Base-by-base conservation (phyloP, 2,888 invertebrate genomes). In the Tetanocera ferruginea region DNA sequence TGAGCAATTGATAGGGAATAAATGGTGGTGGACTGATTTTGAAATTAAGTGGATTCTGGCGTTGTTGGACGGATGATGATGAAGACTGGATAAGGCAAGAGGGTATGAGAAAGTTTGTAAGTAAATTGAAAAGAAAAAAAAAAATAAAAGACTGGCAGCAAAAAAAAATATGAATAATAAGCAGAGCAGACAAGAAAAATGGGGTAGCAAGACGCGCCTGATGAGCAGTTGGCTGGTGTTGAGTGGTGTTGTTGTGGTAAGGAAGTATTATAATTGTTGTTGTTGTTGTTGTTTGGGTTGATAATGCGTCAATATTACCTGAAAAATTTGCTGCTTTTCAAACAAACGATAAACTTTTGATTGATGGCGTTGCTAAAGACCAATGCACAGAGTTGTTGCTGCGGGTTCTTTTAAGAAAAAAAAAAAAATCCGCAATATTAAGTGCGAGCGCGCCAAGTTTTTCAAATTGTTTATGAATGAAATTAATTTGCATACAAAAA, bases 1-100 rank as follows among this genome's bases (percentile, higher is more conserved):
- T 82, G 79, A 80, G 79, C 80, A 77, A 82, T 82, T 81, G 79
- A 80, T 83, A 79, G 79, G 77, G 43, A 67, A 17, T 43, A 19
- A 34, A 34, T n/a, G n/a, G 34, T 37, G 67, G 37, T 67, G 67
- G 67, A 37, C 67, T 67, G 67, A 8, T 31, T 37, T 34, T 37
- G 67, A 67, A 67, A 67, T 67, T 67, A 67, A 67, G 67, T 67
- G 67, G 67, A 67, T 67, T 67, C 19, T 34, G 37, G 14, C 19
- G 43, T 37, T 9, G 19, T 31, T 25, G 34, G 4, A 19, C 23
- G 67, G 23, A n/a, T 23, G 19, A 19, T 43, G 23, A n/a, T 23
- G 19, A 19, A n/a, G 37, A 60, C 25, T 25, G 43, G 5, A n/a
- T 17, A 31, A 17, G 17, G 34, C 17, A 64, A 14, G 64, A n/a